Percentiles rank a stretch among this genome's conserved stretches.
phyloP scores from a whole-genome alignment of 2,888 invertebrate genomes.

The Cerastis rubricosa region DNA sequence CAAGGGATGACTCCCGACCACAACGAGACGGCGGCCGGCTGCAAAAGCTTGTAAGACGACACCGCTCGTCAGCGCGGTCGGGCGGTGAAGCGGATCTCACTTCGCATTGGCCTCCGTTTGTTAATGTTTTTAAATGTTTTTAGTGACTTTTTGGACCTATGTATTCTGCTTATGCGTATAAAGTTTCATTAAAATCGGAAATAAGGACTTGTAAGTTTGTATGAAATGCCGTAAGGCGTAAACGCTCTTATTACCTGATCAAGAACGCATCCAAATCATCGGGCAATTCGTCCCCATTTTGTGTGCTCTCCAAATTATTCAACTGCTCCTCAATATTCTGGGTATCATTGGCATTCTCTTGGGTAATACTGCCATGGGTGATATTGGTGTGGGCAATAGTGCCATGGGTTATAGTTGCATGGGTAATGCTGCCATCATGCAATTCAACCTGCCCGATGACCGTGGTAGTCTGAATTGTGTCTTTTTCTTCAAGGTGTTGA shows the following conservation, averaged over 20 bases:
- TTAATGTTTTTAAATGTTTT: no score
- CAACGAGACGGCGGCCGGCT: no score
- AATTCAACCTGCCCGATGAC: slow-evolving; percentile 34
- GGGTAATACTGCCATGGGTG: neutral
- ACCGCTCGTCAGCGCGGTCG: no score
- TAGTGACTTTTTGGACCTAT: no score
- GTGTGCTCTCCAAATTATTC: slow-evolving; percentile 74
- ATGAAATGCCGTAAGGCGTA: no score
- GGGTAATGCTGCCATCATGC: slow-evolving; percentile 7
- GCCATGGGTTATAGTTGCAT: slow-evolving; percentile 29
- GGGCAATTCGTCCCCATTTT: slow-evolving; percentile 57
- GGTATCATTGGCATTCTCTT: slow-evolving; percentile 24
- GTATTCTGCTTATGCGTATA: no score
- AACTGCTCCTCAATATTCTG: slow-evolving; percentile 79
- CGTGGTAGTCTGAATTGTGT: slow-evolving; percentile 13
- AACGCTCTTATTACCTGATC: slow-evolving; percentile 70
- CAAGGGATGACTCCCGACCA: no score
- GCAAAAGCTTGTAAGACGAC: no score
- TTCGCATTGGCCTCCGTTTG: no score
- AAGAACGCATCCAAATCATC: slow-evolving; percentile 75
- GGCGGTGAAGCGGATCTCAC: no score
- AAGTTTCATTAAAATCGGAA: no score
- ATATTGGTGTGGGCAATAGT: neutral
- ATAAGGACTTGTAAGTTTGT: no score
- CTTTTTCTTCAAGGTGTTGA: neutral